Percentiles rank a stretch among this genome's conserved stretches.
Evolutionary conservation across 2,888 invertebrate species (phyloP).

Genomic region (Rhopalosiphum nymphaeae): DNA sequence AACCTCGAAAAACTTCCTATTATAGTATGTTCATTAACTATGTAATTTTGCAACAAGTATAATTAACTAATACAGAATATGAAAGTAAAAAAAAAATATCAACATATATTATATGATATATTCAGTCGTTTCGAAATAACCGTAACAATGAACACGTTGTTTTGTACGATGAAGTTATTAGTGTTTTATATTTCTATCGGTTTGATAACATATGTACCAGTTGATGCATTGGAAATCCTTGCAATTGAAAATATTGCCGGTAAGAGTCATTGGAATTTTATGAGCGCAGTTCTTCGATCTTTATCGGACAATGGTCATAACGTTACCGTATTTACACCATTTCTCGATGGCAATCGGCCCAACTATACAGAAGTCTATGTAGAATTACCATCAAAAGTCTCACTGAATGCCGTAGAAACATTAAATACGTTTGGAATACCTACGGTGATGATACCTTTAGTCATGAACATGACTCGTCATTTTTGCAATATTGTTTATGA

Average conservation of each 20-base stretch:
- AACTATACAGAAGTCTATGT: conserved; percentile 52
- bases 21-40: neutral
- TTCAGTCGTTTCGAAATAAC: neutral
- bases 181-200: neutral
- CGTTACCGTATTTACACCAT: conserved; percentile 68
- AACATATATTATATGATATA: neutral
- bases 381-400: neutral
- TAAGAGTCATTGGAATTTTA: conserved; percentile 68
- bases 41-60: too few relatives aligned
- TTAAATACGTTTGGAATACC: neutral
- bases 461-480: neutral
- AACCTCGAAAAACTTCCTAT: neutral
- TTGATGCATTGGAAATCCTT: neutral
- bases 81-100: neutral
- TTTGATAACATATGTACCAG: neutral
- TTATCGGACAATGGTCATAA: conserved; percentile 68
- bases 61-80: too few relatives aligned
- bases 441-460: neutral
- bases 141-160: neutral
- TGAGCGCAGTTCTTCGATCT: conserved; percentile 67
- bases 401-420: neutral
- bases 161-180: neutral
- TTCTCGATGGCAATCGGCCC: conserved; percentile 39
- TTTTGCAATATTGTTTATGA: neutral
- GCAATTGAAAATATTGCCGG: conserved; percentile 32